A percentile compares a stretch with the other conserved stretches of the same genome.
Evolutionary conservation across 1,140 invertebrate species (phyloP).

Genomic region (Philopotamus ludificatus): DNA sequence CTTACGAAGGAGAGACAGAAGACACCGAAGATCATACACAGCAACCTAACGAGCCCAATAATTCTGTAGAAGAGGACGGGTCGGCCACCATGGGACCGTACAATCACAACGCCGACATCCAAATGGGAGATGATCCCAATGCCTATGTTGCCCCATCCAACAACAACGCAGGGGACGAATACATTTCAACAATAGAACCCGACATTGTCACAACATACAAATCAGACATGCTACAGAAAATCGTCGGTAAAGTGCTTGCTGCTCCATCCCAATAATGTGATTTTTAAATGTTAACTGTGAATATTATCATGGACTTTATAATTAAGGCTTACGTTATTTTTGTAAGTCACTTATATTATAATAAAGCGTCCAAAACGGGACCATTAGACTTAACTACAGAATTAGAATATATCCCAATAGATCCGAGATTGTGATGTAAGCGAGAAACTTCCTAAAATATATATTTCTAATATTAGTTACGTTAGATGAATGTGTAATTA

Average conservation of each 20-base stretch:
- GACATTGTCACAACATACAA: slow-evolving; percentile 51
- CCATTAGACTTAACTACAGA: slow-evolving; percentile 28
- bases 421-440: slow-evolving; percentile 20
- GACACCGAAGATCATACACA: slow-evolving; percentile 45
- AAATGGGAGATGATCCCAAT: slow-evolving; percentile 56
- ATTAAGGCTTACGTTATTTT: slow-evolving; percentile 13
- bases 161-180: slow-evolving; percentile 45
- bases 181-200: slow-evolving; percentile 58
- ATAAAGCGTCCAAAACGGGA: slow-evolving; percentile 16
- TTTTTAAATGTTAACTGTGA: slow-evolving; percentile 35
- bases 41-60: slow-evolving; percentile 43
- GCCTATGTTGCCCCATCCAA: slow-evolving; percentile 47
- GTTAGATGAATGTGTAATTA: not conserved
- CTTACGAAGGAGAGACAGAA: slow-evolving; percentile 50
- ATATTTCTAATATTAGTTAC: slow-evolving; percentile 4
- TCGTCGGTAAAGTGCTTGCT: slow-evolving; percentile 53
- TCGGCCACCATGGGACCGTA: slow-evolving; percentile 56
- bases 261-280: slow-evolving; percentile 53
- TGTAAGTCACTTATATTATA: slow-evolving; percentile 14
- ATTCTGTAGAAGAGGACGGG: slow-evolving; percentile 45
- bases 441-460: slow-evolving; percentile 15
- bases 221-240: slow-evolving; percentile 43
- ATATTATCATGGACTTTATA: slow-evolving; percentile 25
- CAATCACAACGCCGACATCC: slow-evolving; percentile 52
- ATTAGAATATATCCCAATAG: slow-evolving; percentile 16